These are phyloP conservation scores for Drosophila saltans DNA, from an alignment of 1,140 invertebrate species.

Conservation along the genomic window DNA sequence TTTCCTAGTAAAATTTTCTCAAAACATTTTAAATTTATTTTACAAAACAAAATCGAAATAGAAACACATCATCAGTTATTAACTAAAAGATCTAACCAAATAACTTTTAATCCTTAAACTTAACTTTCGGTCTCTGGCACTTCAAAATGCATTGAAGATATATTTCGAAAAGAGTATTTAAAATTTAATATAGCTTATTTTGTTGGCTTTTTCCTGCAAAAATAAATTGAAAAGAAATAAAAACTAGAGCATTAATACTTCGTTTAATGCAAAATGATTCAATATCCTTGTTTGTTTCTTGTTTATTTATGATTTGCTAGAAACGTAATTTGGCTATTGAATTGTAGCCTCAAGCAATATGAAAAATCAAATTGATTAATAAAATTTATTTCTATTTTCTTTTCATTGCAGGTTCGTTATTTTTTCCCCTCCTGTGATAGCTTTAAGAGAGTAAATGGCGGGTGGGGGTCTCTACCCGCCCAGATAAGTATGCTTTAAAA, in stretches of 20 bases:
- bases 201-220: no score
- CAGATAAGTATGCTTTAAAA: slow-evolving; percentile 11
- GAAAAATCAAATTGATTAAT: slow-evolving; percentile 31
- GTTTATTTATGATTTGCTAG: slow-evolving; percentile 9
- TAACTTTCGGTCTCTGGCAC: no score
- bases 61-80: no score
- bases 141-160: no score
- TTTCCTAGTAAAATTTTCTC: no score
- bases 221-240: no score
- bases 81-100: no score
- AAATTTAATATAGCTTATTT: no score
- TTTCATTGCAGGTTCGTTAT: slow-evolving; percentile 47
- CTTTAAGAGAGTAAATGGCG: slow-evolving; percentile 22
- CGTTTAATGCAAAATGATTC: slow-evolving; percentile 21
- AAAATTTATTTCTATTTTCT: slow-evolving; percentile 12
- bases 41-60: no score
- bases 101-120: no score
- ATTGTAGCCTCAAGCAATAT: slow-evolving; percentile 44
- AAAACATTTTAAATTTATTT: no score
- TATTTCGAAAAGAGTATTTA: no score
- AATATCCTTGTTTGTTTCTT: slow-evolving; percentile 29
- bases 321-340: slow-evolving; percentile 36
- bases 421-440: neutral
- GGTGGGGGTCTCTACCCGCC: slow-evolving; percentile 9
- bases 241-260: neutral